Percentiles rank a stretch among this genome's conserved stretches.
These are phyloP conservation scores for Barbus barbus DNA, from an alignment of 2,113 vertebrate species.

Conservation along the genomic window DNA sequence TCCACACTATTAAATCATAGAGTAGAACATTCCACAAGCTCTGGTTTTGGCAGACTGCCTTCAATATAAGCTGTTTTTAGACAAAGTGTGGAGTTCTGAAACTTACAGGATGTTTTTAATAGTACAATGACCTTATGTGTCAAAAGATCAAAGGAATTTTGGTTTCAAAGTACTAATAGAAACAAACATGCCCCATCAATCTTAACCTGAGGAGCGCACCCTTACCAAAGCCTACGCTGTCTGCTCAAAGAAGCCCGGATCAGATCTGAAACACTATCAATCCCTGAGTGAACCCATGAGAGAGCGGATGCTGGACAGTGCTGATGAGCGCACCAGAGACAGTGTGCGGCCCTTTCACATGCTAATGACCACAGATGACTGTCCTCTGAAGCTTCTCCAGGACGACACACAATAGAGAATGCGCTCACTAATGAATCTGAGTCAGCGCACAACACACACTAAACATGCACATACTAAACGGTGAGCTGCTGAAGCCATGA, in stretches of 20 bases:
- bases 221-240: background rate
- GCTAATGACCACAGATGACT: constrained; percentile 35
- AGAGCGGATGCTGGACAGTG: background rate
- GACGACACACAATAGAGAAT: constrained; percentile 51
- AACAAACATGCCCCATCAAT: background rate
- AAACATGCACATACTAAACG: constrained; percentile 2
- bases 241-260: background rate
- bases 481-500: background rate
- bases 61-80: no score
- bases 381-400: constrained; percentile 7
- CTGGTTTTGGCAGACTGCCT: no score
- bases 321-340: background rate
- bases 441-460: background rate
- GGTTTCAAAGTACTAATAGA: background rate
- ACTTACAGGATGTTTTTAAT: no score
- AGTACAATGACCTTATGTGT: no score
- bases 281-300: background rate
- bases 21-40: no score
- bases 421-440: background rate
- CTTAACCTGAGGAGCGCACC: no score
- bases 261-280: background rate
- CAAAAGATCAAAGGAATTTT: no score
- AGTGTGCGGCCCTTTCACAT: background rate
- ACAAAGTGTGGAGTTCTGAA: no score
- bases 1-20: no score